Evolutionary conservation across 2,888 invertebrate species (phyloP), one percentile per base, ranked within the genome.

Genomic region (Lithosia quadra): DNA sequence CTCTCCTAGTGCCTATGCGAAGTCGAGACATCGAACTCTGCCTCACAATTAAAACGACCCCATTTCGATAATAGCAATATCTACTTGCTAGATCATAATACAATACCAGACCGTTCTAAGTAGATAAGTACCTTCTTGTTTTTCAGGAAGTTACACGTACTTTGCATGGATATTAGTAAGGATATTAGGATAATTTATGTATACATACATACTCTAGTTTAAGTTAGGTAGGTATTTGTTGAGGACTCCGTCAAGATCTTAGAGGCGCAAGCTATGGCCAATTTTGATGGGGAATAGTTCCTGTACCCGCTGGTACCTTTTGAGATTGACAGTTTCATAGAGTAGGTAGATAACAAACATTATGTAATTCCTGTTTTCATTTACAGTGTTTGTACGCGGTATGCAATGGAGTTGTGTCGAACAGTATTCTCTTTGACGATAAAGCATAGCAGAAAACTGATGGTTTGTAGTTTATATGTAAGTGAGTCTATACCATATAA

Each of bases 21-120:
- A 36, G 34, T 13, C 13, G 7, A 13, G 21, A 34, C 59, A 59
- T 21, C 59, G 34, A 59, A 36, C 34, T 34, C 33, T 58, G n/a
- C 5, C 28, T 34, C 28, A 66, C n/a, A 78, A 68, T 61, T 66
- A 71, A 68, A 75, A 55, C 75, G 72, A 68, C 75, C 68, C 18
- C 67, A 57, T 60, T 66, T 66, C 21, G 21, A 67, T 49, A 18
- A 43, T 18, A n/a, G 49, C 49, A 49, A n/a, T 9, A 9, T 18
- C n/a, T n/a, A 28, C 28, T 28, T 28, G n/a, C n/a, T n/a, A n/a
- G n/a, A 28, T 60, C 21, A 39, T n/a, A 10, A 24, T 24, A 15
- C 11, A 56, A 24, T 49, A 13, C 18, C 8, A 5, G 4, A 49
- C n/a, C 9, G 39, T 49, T n/a, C 18, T 5, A 28, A n/a, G n/a